These are phyloP conservation scores for Nomada hirtipes DNA, from an alignment of 2,888 invertebrate genomes.

Conservation along the genomic window DNA sequence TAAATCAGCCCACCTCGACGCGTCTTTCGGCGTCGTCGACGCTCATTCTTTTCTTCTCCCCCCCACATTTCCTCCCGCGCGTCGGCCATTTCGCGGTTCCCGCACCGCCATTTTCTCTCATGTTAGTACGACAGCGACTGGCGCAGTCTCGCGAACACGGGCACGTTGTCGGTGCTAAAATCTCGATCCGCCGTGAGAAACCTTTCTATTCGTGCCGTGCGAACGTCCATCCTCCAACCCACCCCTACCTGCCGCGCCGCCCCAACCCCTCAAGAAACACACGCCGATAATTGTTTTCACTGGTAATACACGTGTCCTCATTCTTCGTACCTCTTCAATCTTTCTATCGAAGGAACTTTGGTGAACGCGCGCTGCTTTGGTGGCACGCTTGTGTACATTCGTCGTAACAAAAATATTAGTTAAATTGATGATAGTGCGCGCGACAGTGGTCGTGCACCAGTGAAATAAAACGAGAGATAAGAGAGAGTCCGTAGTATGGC, in stretches of 20 bases:
- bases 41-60: slow-evolving; percentile 20
- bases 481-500: slow-evolving; percentile 40
- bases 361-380: slow-evolving; percentile 67
- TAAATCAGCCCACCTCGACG: slow-evolving; percentile 73
- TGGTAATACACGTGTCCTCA: slow-evolving; percentile 18
- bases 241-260: neutral
- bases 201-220: neutral
- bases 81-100: neutral
- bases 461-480: slow-evolving; percentile 41
- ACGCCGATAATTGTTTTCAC: slow-evolving; percentile 22
- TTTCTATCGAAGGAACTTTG: slow-evolving; percentile 78
- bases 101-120: neutral
- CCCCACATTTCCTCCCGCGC: neutral
- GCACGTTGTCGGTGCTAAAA: neutral
- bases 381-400: slow-evolving; percentile 64
- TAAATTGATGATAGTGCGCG: slow-evolving; percentile 70
- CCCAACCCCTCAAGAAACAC: neutral
- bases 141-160: slow-evolving; percentile 7
- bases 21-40: slow-evolving; percentile 65
- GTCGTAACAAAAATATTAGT: slow-evolving; percentile 81
- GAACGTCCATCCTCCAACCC: neutral
- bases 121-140: neutral
- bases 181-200: slow-evolving; percentile 25
- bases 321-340: slow-evolving; percentile 43
- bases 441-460: slow-evolving; percentile 59